phyloP scores from a whole-genome alignment of 2,888 invertebrate genomes.

The Callyntrura sp. region DNA sequence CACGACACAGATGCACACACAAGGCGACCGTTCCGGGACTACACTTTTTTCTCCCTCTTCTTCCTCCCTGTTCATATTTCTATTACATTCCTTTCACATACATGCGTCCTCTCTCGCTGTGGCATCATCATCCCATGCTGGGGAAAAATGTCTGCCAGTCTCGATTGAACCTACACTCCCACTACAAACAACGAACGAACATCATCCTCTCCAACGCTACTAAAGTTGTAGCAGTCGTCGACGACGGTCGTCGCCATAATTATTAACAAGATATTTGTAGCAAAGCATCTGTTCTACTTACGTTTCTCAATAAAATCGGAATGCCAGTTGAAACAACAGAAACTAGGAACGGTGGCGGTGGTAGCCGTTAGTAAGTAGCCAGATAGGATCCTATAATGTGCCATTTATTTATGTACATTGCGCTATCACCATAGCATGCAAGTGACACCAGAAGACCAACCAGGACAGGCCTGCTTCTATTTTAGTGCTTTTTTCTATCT shows the following conservation, averaged over 20 bases:
- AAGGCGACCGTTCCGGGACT: not conserved
- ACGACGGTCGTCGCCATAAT: constrained; percentile 66
- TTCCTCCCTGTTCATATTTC: constrained; percentile 18
- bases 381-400: too few relatives aligned
- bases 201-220: not conserved
- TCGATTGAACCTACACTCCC: not conserved
- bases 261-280: constrained; percentile 71
- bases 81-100: constrained; percentile 45
- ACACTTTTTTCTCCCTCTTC: constrained; percentile 3
- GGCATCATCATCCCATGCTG: constrained; percentile 25
- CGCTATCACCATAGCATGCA: constrained; percentile 8
- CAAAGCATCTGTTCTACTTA: constrained; percentile 76
- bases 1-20: too few relatives aligned
- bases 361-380: too few relatives aligned
- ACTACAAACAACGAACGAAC: not conserved
- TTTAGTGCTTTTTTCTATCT: not conserved
- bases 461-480: not conserved
- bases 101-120: too few relatives aligned
- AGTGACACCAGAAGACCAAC: constrained; percentile 57
- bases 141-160: not conserved
- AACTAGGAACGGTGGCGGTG: not conserved
- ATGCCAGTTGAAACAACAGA: constrained; percentile 56
- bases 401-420: too few relatives aligned
- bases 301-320: constrained; percentile 65
- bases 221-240: not conserved